Evolutionary conservation across 2,797 vertebrate genomes (phyloP).

Genomic region (Miichthys miiuy): DNA sequence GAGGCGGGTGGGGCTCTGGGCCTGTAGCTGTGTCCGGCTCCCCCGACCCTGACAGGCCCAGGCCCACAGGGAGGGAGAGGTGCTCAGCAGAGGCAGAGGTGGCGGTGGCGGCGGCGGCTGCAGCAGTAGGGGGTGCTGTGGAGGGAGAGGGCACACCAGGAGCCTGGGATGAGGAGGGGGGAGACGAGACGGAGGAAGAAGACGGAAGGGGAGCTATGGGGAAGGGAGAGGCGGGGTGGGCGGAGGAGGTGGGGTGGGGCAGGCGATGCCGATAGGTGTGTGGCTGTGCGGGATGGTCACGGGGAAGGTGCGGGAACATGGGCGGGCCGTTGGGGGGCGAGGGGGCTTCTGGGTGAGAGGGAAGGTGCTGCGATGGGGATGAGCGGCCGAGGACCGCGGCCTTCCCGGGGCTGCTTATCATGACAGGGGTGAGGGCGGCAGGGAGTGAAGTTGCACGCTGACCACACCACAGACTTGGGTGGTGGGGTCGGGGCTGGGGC

Average conservation of each 20-base stretch:
- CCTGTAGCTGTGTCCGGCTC: constrained; percentile 90
- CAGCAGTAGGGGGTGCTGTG: constrained; percentile 95
- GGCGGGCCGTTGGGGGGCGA: constrained; percentile 90
- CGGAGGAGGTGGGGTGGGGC: constrained; percentile 86
- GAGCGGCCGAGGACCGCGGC: constrained; percentile 93
- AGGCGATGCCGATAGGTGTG: constrained; percentile 81
- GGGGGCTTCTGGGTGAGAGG: constrained; percentile 88
- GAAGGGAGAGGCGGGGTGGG: constrained; percentile 81
- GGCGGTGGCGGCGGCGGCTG: constrained; percentile 91
- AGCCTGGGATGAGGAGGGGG: constrained; percentile 94
- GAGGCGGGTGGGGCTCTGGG: constrained; percentile 86
- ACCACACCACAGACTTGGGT: constrained; percentile 90
- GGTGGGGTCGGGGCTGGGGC: constrained; percentile 83
- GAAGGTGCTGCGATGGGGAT: constrained; percentile 90
- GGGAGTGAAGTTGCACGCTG: constrained; percentile 91
- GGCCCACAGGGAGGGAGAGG: constrained; percentile 86
- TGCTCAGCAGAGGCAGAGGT: constrained; percentile 89
- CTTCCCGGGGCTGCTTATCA: constrained; percentile 98
- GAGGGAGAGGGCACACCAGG: constrained; percentile 98
- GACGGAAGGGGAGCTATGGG: constrained; percentile 85
- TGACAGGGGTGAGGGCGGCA: constrained; percentile 95
- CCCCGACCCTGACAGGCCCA: constrained; percentile 88
- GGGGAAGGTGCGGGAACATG: constrained; percentile 85
- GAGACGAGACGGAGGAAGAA: constrained; percentile 86
- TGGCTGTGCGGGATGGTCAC: constrained; percentile 76